Conservation (phyloP, 2,888 invertebrate species). For the Autographa pulchrina region DNA sequence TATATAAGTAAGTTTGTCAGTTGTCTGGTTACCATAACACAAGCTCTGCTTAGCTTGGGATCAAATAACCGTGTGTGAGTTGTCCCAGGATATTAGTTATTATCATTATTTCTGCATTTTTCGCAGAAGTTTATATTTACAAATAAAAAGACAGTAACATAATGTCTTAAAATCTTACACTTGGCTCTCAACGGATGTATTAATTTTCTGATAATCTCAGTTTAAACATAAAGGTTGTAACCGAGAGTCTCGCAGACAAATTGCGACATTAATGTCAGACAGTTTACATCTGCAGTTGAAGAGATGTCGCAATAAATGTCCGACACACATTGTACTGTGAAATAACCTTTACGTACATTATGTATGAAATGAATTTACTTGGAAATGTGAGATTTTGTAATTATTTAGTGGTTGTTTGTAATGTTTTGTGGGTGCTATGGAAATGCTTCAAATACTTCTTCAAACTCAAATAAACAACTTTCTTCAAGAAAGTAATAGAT, state of each 20-base stretch:
- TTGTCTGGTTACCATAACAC: too few relatives aligned
- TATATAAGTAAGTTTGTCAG: too few relatives aligned
- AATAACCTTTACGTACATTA: background rate
- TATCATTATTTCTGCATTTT: too few relatives aligned
- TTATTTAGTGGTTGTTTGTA: background rate
- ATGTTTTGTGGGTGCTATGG: too few relatives aligned
- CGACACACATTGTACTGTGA: conserved; percentile 18
- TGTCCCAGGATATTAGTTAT: too few relatives aligned
- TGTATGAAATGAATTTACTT: background rate
- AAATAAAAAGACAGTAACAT: too few relatives aligned
- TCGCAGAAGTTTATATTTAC: too few relatives aligned
- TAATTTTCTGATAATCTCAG: background rate
- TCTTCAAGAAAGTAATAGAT: too few relatives aligned
- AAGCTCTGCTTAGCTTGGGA: too few relatives aligned
- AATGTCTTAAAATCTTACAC: background rate
- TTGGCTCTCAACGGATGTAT: background rate
- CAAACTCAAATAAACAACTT: too few relatives aligned
- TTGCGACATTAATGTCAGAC: conserved; percentile 45
- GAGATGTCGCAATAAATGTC: conserved; percentile 43
- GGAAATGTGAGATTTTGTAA: background rate
- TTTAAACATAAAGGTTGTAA: background rate
- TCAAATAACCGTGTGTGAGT: too few relatives aligned
- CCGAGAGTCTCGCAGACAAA: conserved; percentile 27
- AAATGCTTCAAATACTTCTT: too few relatives aligned
- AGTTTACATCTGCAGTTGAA: conserved; percentile 40